Evolutionary conservation across 2,113 vertebrate species (phyloP), one percentile per base, ranked within the genome.

Genomic region (Typhlomys cinereus): DNA sequence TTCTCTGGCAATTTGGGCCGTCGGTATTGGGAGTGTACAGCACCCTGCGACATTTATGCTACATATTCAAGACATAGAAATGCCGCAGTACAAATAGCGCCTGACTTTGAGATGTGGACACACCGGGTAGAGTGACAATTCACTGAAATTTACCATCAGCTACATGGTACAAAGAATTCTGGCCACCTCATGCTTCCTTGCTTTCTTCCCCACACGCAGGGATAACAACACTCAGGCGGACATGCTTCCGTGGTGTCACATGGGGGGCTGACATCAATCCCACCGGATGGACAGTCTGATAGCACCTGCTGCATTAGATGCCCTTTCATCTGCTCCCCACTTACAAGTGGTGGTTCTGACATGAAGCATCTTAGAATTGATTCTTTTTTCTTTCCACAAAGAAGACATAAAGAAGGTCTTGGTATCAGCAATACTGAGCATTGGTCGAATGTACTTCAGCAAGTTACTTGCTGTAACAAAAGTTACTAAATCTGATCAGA

Each of bases 401-500:
- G n/a, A n/a, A n/a, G n/a, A n/a, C n/a, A n/a, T n/a, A n/a, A n/a
- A n/a, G n/a, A n/a, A n/a, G n/a, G n/a, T n/a, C n/a, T n/a, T n/a
- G n/a, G n/a, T n/a, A n/a, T n/a, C n/a, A n/a, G n/a, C n/a, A n/a
- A n/a, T n/a, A n/a, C n/a, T n/a, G n/a, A n/a, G n/a, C n/a, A n/a
- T n/a, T n/a, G n/a, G n/a, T n/a, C n/a, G n/a, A n/a, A n/a, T n/a
- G n/a, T n/a, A 67, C 14, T 73, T 69, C 41, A 89, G 5, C 8
- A 5, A n/a, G n/a, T 74, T 92, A n/a, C n/a, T n/a, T 29, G 23
- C 82, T 70, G 85, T 85, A 59, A 90, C 23, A 14, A 88, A 88
- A 85, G 48, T 73, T 93, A 50, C 46, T 82, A 62, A 85, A 78
- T 52, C 15, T 1, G 7, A 71, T 27, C 57, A 73, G 44, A 25